Conservation (phyloP, 2,888 invertebrate species). For the Stomorhina lunata region DNA sequence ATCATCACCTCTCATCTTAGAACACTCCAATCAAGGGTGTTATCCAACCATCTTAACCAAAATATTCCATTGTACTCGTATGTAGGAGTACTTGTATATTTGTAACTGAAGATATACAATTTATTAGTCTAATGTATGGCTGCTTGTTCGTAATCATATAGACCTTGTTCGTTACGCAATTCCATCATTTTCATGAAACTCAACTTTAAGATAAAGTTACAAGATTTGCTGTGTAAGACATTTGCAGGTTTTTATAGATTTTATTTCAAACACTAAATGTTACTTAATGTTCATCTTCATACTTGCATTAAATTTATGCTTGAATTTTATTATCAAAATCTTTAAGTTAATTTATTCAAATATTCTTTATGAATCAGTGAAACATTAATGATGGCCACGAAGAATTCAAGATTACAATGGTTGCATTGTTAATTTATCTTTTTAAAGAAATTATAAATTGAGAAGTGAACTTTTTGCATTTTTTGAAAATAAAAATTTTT, state of each 20-base stretch:
- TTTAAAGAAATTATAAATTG: no score
- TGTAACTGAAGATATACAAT: not conserved
- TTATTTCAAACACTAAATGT: not conserved
- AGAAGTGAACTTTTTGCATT: no score
- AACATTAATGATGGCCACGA: no score
- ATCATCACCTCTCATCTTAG: not conserved
- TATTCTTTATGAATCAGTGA: no score
- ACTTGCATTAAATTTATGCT: not conserved
- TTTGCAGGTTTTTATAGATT: not conserved
- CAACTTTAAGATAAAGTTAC: slow-evolving; percentile 29
- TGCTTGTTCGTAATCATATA: not conserved
- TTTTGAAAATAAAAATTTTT: no score
- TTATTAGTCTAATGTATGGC: not conserved
- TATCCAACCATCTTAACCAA: not conserved
- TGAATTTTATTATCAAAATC: no score
- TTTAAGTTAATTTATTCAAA: no score
- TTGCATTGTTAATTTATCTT: no score
- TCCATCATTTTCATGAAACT: slow-evolving; percentile 9
- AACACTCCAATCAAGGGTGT: not conserved
- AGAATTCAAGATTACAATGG: no score
- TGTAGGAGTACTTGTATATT: not conserved
- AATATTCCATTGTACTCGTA: not conserved
- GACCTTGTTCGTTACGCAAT: not conserved
- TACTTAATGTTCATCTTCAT: not conserved
- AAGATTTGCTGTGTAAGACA: not conserved